These are phyloP conservation scores for Eupeodes latifasciatus DNA, from an alignment of 2,888 invertebrate genomes.

Conservation along the genomic window DNA sequence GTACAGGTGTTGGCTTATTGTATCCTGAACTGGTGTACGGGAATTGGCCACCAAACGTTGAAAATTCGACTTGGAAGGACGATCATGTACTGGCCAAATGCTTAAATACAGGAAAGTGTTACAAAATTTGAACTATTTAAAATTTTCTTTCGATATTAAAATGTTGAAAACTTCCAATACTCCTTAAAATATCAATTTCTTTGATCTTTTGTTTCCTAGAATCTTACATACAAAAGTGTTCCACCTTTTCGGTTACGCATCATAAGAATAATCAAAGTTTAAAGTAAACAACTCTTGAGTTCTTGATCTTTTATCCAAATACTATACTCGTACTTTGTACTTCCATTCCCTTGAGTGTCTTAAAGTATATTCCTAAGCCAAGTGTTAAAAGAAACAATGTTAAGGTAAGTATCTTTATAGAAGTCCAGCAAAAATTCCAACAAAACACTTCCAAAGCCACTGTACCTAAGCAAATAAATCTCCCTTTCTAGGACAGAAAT, in stretches of 20 bases:
- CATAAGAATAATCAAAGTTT: slow-evolving; percentile 5
- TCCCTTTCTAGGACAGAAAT: slow-evolving; percentile 32
- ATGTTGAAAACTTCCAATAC: neutral
- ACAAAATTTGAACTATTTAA: too few species aligned
- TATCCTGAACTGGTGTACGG: too few species aligned
- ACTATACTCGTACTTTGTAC: neutral
- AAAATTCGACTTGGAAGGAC: too few species aligned
- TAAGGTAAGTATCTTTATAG: neutral
- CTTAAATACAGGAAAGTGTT: too few species aligned
- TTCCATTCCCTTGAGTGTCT: slow-evolving; percentile 9
- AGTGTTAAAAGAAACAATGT: slow-evolving; percentile 8
- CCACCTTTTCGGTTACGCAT: slow-evolving; percentile 13
- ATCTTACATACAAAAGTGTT: slow-evolving; percentile 5
- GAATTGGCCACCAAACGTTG: too few species aligned
- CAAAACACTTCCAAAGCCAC: slow-evolving; percentile 12
- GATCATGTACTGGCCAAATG: too few species aligned
- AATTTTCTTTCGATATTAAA: neutral
- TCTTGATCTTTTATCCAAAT: neutral
- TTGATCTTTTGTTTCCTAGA: slow-evolving; percentile 13
- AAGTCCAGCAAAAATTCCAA: slow-evolving; percentile 14
- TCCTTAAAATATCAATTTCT: neutral
- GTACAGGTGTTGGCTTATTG: too few species aligned
- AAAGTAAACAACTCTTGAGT: slow-evolving; percentile 28
- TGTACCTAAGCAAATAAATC: slow-evolving; percentile 51
- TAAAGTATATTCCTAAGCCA: neutral